phyloP scores from a whole-genome alignment of 2,797 vertebrate species.

The Mormyrus proboscirostris region DNA sequence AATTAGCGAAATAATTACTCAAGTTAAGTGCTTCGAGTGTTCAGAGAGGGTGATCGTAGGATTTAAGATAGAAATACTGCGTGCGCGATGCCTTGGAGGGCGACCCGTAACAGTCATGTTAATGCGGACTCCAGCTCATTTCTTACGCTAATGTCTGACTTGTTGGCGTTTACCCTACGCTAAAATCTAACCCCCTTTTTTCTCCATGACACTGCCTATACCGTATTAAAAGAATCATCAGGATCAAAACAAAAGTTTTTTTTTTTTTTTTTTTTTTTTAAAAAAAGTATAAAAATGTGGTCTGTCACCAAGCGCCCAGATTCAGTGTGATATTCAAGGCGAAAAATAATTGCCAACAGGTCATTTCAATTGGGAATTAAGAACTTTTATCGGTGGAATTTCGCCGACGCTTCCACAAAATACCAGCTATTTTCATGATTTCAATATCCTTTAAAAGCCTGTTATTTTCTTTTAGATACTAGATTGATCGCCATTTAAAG shows the following conservation, averaged over 20 bases:
- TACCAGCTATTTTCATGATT: not conserved
- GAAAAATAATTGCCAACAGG: slow-evolving; percentile 7
- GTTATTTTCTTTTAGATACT: slow-evolving; percentile 4
- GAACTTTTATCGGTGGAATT: not conserved
- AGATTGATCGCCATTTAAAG: slow-evolving; percentile 12
- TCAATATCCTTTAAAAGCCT: not conserved
- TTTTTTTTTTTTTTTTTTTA: too few species aligned
- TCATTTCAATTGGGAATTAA: not conserved
- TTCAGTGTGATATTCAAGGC: not conserved
- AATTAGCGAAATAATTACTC: not conserved
- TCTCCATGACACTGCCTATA: not conserved
- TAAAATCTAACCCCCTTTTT: not conserved
- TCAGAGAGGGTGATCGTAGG: not conserved
- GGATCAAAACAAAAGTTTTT: not conserved
- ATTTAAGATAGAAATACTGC: not conserved
- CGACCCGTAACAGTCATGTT: not conserved
- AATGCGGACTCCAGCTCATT: not conserved
- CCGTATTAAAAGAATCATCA: not conserved
- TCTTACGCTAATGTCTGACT: not conserved
- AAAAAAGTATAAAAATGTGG: not conserved
- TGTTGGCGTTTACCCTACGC: not conserved
- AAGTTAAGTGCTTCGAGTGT: not conserved
- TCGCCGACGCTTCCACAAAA: not conserved
- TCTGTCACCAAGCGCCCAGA: not conserved
- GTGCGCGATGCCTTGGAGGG: not conserved